A percentile compares a stretch with the other conserved stretches of the same genome.
Conservation (phyloP, 1,140 invertebrate genomes). For the Lamellibrachia luymesi region DNA sequence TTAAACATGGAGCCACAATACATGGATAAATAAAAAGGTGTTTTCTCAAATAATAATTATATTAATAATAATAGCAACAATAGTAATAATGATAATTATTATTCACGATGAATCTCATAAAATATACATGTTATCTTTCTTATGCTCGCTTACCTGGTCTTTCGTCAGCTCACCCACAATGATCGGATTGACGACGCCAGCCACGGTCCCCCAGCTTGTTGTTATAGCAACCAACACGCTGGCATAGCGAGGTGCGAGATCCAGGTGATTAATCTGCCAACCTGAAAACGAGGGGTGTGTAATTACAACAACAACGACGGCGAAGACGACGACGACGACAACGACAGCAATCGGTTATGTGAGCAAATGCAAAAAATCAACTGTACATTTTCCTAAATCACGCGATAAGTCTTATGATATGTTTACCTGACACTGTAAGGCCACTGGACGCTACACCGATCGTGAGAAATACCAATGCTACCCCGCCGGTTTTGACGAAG, state of each 20-base stretch:
- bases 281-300: constrained; percentile 29
- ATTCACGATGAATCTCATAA: background rate
- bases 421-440: constrained; percentile 40
- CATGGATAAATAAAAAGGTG: background rate
- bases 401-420: background rate
- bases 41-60: background rate
- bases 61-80: background rate
- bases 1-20: background rate
- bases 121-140: too few species aligned
- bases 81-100: background rate
- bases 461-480: constrained; percentile 37
- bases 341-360: too few species aligned
- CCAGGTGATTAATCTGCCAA: constrained; percentile 52
- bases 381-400: background rate
- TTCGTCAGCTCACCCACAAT: constrained; percentile 41
- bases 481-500: constrained; percentile 20
- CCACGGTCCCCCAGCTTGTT: constrained; percentile 40
- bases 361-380: too few species aligned
- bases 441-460: constrained; percentile 43
- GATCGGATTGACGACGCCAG: constrained; percentile 38
- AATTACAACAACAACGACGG: background rate
- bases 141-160: constrained; percentile 31
- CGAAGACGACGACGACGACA: too few species aligned
- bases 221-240: constrained; percentile 42
- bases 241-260: constrained; percentile 43